Conservation (phyloP, 2,113 vertebrate species). For the Motacilla tschutschensis region DNA sequence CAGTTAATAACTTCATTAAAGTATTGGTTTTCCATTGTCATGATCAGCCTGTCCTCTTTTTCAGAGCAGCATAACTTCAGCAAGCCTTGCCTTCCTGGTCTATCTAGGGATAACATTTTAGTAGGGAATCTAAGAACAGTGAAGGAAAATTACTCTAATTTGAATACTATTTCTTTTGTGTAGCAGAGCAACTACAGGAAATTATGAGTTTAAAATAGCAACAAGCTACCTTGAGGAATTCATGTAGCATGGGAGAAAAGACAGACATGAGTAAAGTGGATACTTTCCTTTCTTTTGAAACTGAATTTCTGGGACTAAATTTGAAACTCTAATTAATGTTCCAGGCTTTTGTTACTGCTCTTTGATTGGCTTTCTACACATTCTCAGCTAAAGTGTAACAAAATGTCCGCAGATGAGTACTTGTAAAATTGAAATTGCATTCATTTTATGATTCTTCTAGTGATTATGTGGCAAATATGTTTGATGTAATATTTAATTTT, state of each 20-base stretch:
- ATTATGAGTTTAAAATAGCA: neutral
- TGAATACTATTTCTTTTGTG: neutral
- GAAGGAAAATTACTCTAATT: neutral
- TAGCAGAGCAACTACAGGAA: neutral
- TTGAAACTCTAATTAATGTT: neutral
- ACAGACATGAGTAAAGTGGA: neutral
- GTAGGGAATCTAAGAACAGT: neutral
- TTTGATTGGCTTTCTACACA: neutral
- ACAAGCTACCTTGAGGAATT: neutral
- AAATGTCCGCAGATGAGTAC: neutral
- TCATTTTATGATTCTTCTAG: neutral
- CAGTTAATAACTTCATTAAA: neutral
- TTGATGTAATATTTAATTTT: neutral
- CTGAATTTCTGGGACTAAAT: neutral
- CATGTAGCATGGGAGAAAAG: neutral
- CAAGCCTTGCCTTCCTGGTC: neutral
- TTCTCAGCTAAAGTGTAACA: neutral
- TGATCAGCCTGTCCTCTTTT: neutral
- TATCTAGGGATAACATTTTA: neutral
- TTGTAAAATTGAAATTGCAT: neutral
- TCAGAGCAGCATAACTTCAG: neutral
- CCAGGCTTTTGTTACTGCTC: neutral
- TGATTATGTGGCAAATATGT: neutral
- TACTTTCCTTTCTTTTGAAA: neutral
- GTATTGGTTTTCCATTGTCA: neutral